Evolutionary conservation across 2,797 vertebrate species (phyloP).

Genomic region (Amblyraja radiata): DNA sequence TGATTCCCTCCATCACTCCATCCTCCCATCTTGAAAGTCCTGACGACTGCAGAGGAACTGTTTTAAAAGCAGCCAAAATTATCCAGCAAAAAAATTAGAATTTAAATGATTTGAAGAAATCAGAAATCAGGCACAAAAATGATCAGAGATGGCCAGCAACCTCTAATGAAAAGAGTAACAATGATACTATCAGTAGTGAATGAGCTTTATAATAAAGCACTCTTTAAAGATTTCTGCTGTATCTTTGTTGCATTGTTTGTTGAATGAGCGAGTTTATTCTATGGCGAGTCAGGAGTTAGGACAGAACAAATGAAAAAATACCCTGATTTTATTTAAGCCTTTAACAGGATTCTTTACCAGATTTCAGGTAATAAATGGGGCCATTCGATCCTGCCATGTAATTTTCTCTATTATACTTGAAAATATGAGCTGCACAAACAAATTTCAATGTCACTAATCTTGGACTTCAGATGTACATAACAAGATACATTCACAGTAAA

Average conservation of each 20-base stretch:
- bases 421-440: neutral
- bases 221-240: neutral
- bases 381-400: too few species aligned
- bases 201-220: too few species aligned
- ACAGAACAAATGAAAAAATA: neutral
- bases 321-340: neutral
- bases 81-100: neutral
- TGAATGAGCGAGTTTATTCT: neutral
- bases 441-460: neutral
- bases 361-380: neutral
- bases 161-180: neutral
- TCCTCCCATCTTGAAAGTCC: too few species aligned
- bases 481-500: slow-evolving; percentile 8
- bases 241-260: neutral
- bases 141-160: neutral
- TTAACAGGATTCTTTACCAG: neutral
- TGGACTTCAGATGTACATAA: neutral
- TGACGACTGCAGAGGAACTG: neutral
- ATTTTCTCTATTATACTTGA: neutral
- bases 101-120: neutral
- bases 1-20: too few species aligned
- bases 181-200: neutral
- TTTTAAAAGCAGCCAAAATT: neutral
- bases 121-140: neutral
- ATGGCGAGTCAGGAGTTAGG: neutral